Evolutionary conservation across 35 echinoderm and acorn worm genomes (phyloP).

Genomic region (Chiridota heheva): DNA sequence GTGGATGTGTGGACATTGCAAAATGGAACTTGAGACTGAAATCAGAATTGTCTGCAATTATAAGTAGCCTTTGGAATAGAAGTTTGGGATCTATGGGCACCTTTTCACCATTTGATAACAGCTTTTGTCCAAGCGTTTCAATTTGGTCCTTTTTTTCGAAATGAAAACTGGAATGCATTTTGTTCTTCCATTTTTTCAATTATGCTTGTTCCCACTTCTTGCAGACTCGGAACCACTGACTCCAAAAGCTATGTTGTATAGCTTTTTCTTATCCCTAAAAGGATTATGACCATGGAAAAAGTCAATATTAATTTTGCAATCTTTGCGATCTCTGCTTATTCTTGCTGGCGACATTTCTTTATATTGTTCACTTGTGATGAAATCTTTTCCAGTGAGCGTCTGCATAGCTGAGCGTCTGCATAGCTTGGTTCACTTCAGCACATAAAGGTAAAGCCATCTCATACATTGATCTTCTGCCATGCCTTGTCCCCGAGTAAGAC

Average conservation of each 20-base stretch:
- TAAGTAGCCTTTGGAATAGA: constrained; percentile 27
- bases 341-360: no score
- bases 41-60: constrained; percentile 11
- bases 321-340: no score
- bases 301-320: no score
- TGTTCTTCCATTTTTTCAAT: constrained; percentile 6
- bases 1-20: background rate
- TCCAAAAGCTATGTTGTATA: constrained; percentile 15
- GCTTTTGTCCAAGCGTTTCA: constrained; percentile 16
- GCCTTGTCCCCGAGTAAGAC: constrained; percentile 48
- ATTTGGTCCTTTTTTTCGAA: constrained; percentile 25
- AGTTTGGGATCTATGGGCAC: constrained; percentile 8
- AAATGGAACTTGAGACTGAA: background rate
- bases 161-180: constrained; percentile 2
- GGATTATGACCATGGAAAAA: constrained; percentile 9
- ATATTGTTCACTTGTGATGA: no score
- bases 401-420: no score
- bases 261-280: constrained; percentile 12
- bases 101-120: constrained; percentile 26
- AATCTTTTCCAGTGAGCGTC: no score
- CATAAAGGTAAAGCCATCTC: constrained; percentile 1
- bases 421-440: constrained; percentile 43
- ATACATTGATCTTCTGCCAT: constrained; percentile 28
- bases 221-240: background rate
- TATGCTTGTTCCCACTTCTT: constrained; percentile 3